These are phyloP conservation scores for Notamacropus eugenii DNA, from an alignment of 2,797 vertebrate species.

Conservation along the genomic window DNA sequence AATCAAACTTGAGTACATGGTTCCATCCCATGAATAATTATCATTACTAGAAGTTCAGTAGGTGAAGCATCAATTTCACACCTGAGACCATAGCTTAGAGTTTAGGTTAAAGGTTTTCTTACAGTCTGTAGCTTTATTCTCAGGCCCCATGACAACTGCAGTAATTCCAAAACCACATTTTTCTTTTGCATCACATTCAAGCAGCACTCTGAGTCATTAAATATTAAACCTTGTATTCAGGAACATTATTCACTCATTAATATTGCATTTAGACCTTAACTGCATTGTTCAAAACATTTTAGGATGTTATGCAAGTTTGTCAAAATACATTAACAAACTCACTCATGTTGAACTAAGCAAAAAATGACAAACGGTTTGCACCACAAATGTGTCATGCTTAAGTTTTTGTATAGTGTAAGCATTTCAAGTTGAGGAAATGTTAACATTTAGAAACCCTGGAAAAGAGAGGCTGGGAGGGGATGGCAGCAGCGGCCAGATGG, in stretches of 20 bases:
- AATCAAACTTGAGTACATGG: slow-evolving; percentile 53
- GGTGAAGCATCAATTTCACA: slow-evolving; percentile 65
- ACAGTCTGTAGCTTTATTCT: slow-evolving; percentile 31
- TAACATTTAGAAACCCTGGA: slow-evolving; percentile 9
- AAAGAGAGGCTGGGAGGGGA: slow-evolving; percentile 51
- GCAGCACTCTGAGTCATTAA: slow-evolving; percentile 83
- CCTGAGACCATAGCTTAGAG: slow-evolving; percentile 59
- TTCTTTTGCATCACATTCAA: slow-evolving; percentile 69
- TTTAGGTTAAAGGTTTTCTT: slow-evolving; percentile 75
- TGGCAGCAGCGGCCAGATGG: slow-evolving; percentile 50
- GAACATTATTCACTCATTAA: slow-evolving; percentile 92
- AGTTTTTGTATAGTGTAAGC: slow-evolving; percentile 54
- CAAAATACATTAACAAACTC: slow-evolving; percentile 80
- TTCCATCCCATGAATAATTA: slow-evolving; percentile 50
- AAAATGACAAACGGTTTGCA: slow-evolving; percentile 70
- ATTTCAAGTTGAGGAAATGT: slow-evolving; percentile 44
- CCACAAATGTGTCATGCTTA: slow-evolving; percentile 9
- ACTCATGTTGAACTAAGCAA: slow-evolving; percentile 76
- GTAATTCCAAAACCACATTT: slow-evolving; percentile 74
- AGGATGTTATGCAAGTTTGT: slow-evolving; percentile 82
- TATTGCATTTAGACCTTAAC: slow-evolving; percentile 91
- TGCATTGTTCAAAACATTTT: slow-evolving; percentile 87
- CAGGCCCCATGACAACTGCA: slow-evolving; percentile 54
- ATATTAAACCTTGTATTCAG: slow-evolving; percentile 91
- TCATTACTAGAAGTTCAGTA: slow-evolving; percentile 13